Conservation (phyloP, 2,797 vertebrate species). For the Pseudochromis fuscus region DNA sequence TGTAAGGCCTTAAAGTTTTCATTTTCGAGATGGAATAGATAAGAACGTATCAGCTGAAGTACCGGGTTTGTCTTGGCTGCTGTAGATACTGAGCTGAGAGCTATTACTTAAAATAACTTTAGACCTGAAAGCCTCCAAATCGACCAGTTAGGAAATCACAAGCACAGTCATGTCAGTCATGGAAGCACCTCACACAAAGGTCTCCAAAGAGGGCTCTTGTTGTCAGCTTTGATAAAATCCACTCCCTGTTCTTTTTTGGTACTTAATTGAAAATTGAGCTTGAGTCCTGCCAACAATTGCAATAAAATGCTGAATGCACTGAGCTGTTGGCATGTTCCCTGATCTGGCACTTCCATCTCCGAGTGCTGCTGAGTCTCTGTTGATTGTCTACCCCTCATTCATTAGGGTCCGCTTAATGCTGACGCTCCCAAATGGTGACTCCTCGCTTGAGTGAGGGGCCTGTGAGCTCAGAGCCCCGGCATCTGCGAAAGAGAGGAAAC, state of each 20-base stretch:
- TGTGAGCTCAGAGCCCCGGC: conserved; percentile 66
- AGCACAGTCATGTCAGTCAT: conserved; percentile 63
- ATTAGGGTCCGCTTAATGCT: conserved; percentile 62
- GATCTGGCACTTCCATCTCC: conserved; percentile 57
- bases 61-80: conserved; percentile 70
- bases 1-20: conserved; percentile 57
- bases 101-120: conserved; percentile 75
- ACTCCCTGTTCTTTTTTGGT: conserved; percentile 60
- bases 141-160: conserved; percentile 68
- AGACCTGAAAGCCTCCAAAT: conserved; percentile 62
- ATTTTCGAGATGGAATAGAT: conserved; percentile 74
- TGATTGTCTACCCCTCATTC: conserved; percentile 72
- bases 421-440: conserved; percentile 52
- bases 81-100: conserved; percentile 54
- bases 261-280: conserved; percentile 74
- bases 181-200: conserved; percentile 70
- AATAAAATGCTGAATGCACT: conserved; percentile 71
- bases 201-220: conserved; percentile 71
- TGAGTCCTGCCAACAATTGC: conserved; percentile 68
- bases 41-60: conserved; percentile 73
- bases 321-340: conserved; percentile 64
- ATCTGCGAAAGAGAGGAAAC: conserved; percentile 62
- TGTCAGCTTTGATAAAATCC: conserved; percentile 75
- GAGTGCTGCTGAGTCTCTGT: conserved; percentile 68
- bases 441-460: conserved; percentile 43